Evolutionary conservation across 2,888 invertebrate genomes (phyloP).

Genomic region (Hirtodrosophila trivittata): DNA sequence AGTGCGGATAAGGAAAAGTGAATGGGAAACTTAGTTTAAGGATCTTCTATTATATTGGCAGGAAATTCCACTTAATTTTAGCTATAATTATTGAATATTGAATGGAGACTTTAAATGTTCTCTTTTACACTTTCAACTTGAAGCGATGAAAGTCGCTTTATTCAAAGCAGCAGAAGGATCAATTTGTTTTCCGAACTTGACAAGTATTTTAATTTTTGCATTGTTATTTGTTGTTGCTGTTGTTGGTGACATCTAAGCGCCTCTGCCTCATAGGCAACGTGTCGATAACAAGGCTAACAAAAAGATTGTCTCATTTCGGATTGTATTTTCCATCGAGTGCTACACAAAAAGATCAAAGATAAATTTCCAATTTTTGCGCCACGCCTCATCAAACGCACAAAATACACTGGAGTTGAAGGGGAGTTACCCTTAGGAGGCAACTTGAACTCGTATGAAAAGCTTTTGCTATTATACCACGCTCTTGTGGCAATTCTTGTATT

Average conservation of each 20-base stretch:
- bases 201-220: conserved; percentile 29
- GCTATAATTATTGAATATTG: too few relatives aligned
- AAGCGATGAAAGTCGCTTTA: too few relatives aligned
- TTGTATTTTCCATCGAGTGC: conserved; percentile 58
- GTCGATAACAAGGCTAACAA: conserved; percentile 44
- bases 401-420: conserved; percentile 49
- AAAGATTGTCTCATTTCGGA: conserved; percentile 44
- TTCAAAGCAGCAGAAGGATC: conserved; percentile 9
- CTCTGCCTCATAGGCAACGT: conserved; percentile 34
- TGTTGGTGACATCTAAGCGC: conserved; percentile 42
- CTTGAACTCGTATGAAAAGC: conserved; percentile 71
- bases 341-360: conserved; percentile 77
- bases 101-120: too few relatives aligned
- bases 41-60: too few relatives aligned
- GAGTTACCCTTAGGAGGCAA: conserved; percentile 14
- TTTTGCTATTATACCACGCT: conserved; percentile 66
- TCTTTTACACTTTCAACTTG: too few relatives aligned
- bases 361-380: conserved; percentile 75
- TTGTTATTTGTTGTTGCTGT: conserved; percentile 24
- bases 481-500: conserved; percentile 39
- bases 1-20: too few relatives aligned
- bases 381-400: conserved; percentile 71
- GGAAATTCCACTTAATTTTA: too few relatives aligned
- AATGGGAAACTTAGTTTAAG: too few relatives aligned
- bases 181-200: conserved; percentile 37